phyloP scores from a whole-genome alignment of 1,140 invertebrate species.

The Megathymus violae region DNA sequence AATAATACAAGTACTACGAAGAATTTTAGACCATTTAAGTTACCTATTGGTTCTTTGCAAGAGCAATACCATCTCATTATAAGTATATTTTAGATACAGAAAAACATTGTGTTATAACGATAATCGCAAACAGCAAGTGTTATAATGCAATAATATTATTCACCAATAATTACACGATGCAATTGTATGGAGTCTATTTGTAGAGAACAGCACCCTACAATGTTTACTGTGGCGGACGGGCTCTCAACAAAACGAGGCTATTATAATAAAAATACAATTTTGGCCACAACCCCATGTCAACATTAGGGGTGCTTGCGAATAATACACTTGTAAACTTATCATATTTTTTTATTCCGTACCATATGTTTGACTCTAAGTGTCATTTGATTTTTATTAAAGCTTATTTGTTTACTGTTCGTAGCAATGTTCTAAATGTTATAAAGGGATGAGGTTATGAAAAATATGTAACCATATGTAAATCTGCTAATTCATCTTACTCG shows the following conservation, averaged over 20 bases:
- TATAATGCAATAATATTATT: conserved; percentile 43
- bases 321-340: conserved; percentile 57
- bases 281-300: conserved; percentile 73
- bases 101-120: too few relatives aligned
- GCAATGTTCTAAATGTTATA: too few relatives aligned
- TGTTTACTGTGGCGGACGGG: conserved; percentile 72
- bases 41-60: too few relatives aligned
- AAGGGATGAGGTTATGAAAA: too few relatives aligned
- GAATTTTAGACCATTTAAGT: too few relatives aligned
- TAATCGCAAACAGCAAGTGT: conserved; percentile 2
- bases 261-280: conserved; percentile 84
- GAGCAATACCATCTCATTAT: too few relatives aligned
- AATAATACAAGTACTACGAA: too few relatives aligned
- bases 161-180: conserved; percentile 61
- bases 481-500: too few relatives aligned
- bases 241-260: conserved; percentile 70
- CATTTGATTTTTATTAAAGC: conserved; percentile 24
- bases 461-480: too few relatives aligned
- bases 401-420: too few relatives aligned
- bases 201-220: conserved; percentile 62
- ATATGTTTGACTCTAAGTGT: conserved; percentile 44
- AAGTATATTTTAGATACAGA: too few relatives aligned
- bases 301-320: conserved; percentile 72
- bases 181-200: conserved; percentile 50
- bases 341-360: conserved; percentile 23